phyloP scores from a whole-genome alignment of 37 sponge, comb jelly and placozoan species.

The Agelas oroides region DNA sequence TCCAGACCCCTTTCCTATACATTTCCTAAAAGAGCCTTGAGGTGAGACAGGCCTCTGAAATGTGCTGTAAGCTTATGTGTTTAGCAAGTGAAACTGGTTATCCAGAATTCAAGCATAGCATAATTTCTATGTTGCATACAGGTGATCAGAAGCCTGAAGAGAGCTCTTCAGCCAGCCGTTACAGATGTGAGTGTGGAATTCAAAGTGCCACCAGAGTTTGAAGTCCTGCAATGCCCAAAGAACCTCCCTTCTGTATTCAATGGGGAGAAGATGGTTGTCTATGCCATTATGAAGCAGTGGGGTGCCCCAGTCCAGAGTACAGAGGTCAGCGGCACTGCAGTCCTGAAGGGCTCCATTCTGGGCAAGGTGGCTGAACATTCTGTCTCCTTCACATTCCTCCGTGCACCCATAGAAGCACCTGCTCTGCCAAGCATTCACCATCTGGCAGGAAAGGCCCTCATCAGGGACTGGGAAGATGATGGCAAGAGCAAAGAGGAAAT shows the following conservation, averaged over 20 bases:
- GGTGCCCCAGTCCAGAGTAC: background rate
- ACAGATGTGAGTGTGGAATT: constrained; percentile 21
- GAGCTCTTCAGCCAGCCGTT: constrained; percentile 52
- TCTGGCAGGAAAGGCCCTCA: constrained; percentile 63
- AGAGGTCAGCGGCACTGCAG: background rate
- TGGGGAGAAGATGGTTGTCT: constrained; percentile 62
- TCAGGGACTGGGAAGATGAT: constrained; percentile 33
- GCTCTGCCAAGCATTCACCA: constrained; percentile 55
- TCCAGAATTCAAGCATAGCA: too few relatives aligned
- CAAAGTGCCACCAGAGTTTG: constrained; percentile 11
- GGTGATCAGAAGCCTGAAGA: constrained; percentile 68
- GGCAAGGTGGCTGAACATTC: background rate
- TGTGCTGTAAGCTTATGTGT: too few relatives aligned
- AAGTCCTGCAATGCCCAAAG: constrained; percentile 23
- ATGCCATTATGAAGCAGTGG: constrained; percentile 39
- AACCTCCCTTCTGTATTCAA: constrained; percentile 48
- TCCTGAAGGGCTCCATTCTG: constrained; percentile 1
- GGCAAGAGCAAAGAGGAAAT: constrained; percentile 44
- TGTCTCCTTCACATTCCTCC: background rate
- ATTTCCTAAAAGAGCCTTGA: too few relatives aligned
- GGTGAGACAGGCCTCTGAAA: too few relatives aligned
- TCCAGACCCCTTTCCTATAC: too few relatives aligned
- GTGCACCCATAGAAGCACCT: background rate
- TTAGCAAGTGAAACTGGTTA: too few relatives aligned
- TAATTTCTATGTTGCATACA: background rate